Conservation (phyloP, 2,888 invertebrate genomes). For the Lasioglossum leucozonium region DNA sequence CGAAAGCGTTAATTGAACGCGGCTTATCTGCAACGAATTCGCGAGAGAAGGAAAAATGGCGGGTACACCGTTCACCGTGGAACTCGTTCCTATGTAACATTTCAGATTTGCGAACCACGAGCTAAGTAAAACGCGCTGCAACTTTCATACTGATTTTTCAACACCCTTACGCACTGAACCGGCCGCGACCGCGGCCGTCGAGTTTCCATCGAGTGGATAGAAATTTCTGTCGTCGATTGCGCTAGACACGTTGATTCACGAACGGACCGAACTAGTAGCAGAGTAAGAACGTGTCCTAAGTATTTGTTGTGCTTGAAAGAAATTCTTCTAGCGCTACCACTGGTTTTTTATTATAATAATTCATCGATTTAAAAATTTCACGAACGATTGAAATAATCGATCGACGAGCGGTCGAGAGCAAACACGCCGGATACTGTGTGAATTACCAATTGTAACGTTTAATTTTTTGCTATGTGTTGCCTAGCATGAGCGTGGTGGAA, state of each 20-base stretch:
- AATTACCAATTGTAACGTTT: neutral
- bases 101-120: slow-evolving; percentile 47
- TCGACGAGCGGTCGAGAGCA: too few relatives aligned
- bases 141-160: slow-evolving; percentile 70
- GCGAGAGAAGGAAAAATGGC: slow-evolving; percentile 18
- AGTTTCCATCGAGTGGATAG: slow-evolving; percentile 42
- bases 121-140: slow-evolving; percentile 30
- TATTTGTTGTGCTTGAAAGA: neutral
- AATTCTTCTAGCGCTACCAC: neutral
- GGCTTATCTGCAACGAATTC: slow-evolving; percentile 35
- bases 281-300: neutral
- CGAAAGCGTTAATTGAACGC: slow-evolving; percentile 19
- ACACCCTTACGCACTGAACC: slow-evolving; percentile 39
- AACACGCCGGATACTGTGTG: neutral
- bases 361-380: neutral
- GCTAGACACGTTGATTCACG: neutral
- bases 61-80: slow-evolving; percentile 42
- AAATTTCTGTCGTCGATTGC: slow-evolving; percentile 26
- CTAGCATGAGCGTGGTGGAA: neutral
- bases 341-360: neutral
- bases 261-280: too few relatives aligned
- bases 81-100: slow-evolving; percentile 55
- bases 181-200: slow-evolving; percentile 19
- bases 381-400: neutral
- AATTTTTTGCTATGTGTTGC: neutral